Percentiles rank a stretch among this genome's conserved stretches.
Conservation (phyloP, 2,113 vertebrate genomes). For the Proterorhinus semilunaris region DNA sequence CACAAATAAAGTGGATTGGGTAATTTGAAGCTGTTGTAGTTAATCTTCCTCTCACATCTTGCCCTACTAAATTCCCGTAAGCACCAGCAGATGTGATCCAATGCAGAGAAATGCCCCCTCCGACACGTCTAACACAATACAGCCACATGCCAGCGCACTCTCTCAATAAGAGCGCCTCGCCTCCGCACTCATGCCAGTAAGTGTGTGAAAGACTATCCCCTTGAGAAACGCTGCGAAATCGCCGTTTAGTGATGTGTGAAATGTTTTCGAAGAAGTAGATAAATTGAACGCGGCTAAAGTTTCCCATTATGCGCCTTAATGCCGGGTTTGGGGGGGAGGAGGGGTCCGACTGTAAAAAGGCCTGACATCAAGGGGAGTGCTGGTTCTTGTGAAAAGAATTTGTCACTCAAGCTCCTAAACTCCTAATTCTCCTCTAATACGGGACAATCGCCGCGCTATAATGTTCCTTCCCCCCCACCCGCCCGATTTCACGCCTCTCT, state of each 20-base stretch:
- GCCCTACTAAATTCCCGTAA: constrained; percentile 37
- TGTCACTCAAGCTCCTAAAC: constrained; percentile 63
- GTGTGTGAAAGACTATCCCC: constrained; percentile 67
- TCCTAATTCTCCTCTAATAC: constrained; percentile 63
- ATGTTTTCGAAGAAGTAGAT: constrained; percentile 63
- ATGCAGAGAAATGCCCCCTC: constrained; percentile 21
- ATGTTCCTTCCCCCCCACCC: constrained; percentile 55
- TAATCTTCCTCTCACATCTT: constrained; percentile 38
- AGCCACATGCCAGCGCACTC: constrained; percentile 13
- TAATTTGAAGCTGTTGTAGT: not conserved
- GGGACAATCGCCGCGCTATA: constrained; percentile 56
- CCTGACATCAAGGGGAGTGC: constrained; percentile 57
- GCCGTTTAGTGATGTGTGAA: constrained; percentile 70
- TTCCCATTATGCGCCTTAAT: constrained; percentile 74
- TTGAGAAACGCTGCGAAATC: constrained; percentile 71
- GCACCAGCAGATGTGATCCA: constrained; percentile 33
- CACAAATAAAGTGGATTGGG: no score
- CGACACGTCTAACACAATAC: constrained; percentile 20
- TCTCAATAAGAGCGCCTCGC: constrained; percentile 17
- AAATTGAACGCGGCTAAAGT: constrained; percentile 72
- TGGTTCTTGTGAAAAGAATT: constrained; percentile 63
- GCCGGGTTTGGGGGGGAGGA: constrained; percentile 1
- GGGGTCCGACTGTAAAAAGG: constrained; percentile 16
- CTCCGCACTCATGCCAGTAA: constrained; percentile 8
- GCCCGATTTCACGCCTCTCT: constrained; percentile 59